Evolutionary conservation across 2,888 invertebrate species (phyloP), one percentile per base, ranked within the genome.

Genomic region (Amphipoea lucens): DNA sequence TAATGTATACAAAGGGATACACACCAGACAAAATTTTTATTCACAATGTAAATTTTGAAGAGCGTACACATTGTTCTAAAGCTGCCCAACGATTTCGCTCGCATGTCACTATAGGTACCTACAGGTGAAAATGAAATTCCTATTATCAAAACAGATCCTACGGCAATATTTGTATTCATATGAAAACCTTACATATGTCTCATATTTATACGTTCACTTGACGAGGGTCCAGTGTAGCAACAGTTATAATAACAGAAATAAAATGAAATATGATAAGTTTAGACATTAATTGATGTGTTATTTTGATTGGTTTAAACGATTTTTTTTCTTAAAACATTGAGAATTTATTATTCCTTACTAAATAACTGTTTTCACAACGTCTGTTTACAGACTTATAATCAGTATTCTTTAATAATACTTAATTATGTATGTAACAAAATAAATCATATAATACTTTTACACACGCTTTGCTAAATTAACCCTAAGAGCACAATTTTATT

Each of bases 161-260:
- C 70, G 65, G 48, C 74, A 87, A 87, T 87, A 88, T 88, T 87
- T 88, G 82, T 81, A 78, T 87, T 81, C 70, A 69, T 82, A 87
- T 87, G 78, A 83, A 88, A 87, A 79, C 85, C 81, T 78, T 79
- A 84, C 87, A 88, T 51, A 83, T 79, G 83, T 77, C 81, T 40
- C 66, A 67, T 86, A 80, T 88, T 83, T 88, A 78, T 79, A 76
- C 76, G 81, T 70, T 73, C 70, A 83, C 69, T 65, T 81, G 81
- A 81, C 83, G 54, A 81, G 83, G 81, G 81, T 83, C 45, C 57
- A 7, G 40, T 63, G 74, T 84, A 84, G 86, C 45, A 45, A 45
- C 12, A 2, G 45, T 45, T 45, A 88, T 87, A 82, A 76, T 81
- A 88, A 84, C 62, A 45, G 62, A 77, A 80, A 79, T 73, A 76